Conservation (phyloP, 2,113 vertebrate species). For the Electrona antarctica region DNA sequence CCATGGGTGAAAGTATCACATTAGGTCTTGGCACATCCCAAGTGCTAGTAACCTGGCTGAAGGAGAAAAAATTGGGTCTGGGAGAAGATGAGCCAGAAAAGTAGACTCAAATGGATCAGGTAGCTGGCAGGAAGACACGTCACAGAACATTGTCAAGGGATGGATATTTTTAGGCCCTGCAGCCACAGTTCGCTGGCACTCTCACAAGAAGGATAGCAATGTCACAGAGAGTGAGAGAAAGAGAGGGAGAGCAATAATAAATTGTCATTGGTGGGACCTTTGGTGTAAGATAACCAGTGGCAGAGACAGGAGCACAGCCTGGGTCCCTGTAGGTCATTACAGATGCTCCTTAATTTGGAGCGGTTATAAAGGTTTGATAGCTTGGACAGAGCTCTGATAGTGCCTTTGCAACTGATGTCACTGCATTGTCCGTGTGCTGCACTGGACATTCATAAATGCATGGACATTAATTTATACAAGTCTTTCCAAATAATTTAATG, state of each 20-base stretch:
- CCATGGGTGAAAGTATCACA: slow-evolving; percentile 51
- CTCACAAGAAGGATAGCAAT: slow-evolving; percentile 67
- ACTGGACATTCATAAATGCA: too few relatives aligned
- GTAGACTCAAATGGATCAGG: slow-evolving; percentile 70
- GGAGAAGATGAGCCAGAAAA: slow-evolving; percentile 62
- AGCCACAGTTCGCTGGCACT: slow-evolving; percentile 69
- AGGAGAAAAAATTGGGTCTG: slow-evolving; percentile 59
- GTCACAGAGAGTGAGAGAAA: slow-evolving; percentile 46
- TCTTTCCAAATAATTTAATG: too few relatives aligned
- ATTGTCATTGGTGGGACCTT: slow-evolving; percentile 74
- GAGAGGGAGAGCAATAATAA: slow-evolving; percentile 56
- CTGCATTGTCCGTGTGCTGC: background rate
- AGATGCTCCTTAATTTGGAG: slow-evolving; percentile 55
- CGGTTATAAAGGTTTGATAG: slow-evolving; percentile 37
- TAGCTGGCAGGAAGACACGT: slow-evolving; percentile 63
- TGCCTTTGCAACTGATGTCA: slow-evolving; percentile 26
- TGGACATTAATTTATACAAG: too few relatives aligned
- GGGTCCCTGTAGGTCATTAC: slow-evolving; percentile 40
- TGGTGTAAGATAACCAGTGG: slow-evolving; percentile 68
- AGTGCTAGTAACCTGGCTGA: slow-evolving; percentile 69
- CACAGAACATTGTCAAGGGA: slow-evolving; percentile 60
- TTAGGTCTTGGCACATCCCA: slow-evolving; percentile 59
- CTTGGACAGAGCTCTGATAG: slow-evolving; percentile 31
- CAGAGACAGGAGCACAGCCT: slow-evolving; percentile 51
- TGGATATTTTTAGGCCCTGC: slow-evolving; percentile 74